Conservation (phyloP, 2,113 vertebrate genomes). For the Leuciscus idus region DNA sequence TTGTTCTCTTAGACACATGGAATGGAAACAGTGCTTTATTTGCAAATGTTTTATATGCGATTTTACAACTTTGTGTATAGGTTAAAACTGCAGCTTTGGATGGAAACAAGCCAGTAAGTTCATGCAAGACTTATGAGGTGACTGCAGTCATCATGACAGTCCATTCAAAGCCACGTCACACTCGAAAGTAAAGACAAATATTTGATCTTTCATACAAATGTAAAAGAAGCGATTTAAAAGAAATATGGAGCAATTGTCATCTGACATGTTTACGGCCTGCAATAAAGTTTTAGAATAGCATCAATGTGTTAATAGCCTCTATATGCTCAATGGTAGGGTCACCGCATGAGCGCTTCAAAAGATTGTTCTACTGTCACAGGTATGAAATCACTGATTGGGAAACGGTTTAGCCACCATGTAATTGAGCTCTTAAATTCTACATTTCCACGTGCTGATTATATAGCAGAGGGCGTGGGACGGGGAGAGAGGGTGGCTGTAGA, state of each 20-base stretch:
- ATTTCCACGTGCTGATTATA: slow-evolving; percentile 44
- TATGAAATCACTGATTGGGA: slow-evolving; percentile 51
- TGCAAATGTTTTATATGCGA: too few relatives aligned
- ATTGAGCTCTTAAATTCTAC: slow-evolving; percentile 54
- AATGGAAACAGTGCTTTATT: too few relatives aligned
- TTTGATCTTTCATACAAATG: slow-evolving; percentile 24
- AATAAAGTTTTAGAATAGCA: slow-evolving; percentile 45
- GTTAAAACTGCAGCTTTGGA: too few relatives aligned
- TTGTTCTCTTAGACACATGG: too few relatives aligned
- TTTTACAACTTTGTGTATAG: background rate
- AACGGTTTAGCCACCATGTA: slow-evolving; percentile 54
- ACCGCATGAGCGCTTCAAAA: slow-evolving; percentile 45
- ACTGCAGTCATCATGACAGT: background rate
- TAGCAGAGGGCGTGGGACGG: background rate
- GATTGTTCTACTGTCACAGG: slow-evolving; percentile 47
- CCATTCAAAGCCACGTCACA: background rate
- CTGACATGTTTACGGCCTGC: slow-evolving; percentile 38
- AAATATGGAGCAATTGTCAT: slow-evolving; percentile 25
- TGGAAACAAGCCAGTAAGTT: background rate
- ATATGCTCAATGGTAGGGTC: slow-evolving; percentile 48
- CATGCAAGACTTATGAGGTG: background rate
- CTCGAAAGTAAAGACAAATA: slow-evolving; percentile 24
- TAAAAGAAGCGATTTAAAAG: slow-evolving; percentile 43
- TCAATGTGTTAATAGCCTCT: slow-evolving; percentile 43
- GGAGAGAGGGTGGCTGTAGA: background rate